These are phyloP conservation scores for Chelon labrosus DNA, from an alignment of 2,797 vertebrate genomes.

Conservation along the genomic window DNA sequence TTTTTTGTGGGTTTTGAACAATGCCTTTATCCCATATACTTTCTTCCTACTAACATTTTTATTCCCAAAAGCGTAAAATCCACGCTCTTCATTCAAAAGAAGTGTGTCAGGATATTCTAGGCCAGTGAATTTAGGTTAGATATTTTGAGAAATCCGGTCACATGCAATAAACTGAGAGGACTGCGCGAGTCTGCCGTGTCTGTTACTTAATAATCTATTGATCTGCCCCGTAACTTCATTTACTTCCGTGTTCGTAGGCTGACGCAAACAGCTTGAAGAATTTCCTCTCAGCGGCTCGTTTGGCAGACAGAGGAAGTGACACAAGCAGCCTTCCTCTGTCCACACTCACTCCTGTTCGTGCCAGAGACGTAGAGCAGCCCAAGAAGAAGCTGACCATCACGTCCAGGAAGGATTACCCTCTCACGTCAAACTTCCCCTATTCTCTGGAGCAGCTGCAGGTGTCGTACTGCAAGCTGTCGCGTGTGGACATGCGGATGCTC, in stretches of 20 bases:
- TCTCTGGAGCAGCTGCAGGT: constrained; percentile 95
- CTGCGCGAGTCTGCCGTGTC: neutral
- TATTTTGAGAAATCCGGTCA: constrained; percentile 50
- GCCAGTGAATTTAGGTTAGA: constrained; percentile 56
- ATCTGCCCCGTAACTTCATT: neutral
- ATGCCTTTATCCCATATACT: neutral
- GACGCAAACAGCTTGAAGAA: constrained; percentile 89
- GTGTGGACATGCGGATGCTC: constrained; percentile 92
- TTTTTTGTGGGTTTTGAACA: neutral
- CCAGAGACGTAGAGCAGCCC: constrained; percentile 94
- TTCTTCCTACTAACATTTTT: constrained; percentile 3
- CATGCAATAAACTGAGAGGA: neutral
- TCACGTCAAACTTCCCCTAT: constrained; percentile 92
- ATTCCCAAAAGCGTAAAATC: constrained; percentile 21
- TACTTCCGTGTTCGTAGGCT: constrained; percentile 80
- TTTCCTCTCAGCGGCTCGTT: constrained; percentile 92
- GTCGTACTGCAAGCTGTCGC: constrained; percentile 93
- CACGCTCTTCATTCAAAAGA: constrained; percentile 41
- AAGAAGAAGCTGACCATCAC: constrained; percentile 93
- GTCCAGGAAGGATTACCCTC: constrained; percentile 94
- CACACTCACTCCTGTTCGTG: constrained; percentile 88
- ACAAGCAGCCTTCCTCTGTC: constrained; percentile 85
- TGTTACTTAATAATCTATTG: neutral
- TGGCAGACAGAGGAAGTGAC: constrained; percentile 90
- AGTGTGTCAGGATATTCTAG: constrained; percentile 62